Evolutionary conservation across 2,888 invertebrate species (phyloP).

Genomic region (Acrobasis suavella): DNA sequence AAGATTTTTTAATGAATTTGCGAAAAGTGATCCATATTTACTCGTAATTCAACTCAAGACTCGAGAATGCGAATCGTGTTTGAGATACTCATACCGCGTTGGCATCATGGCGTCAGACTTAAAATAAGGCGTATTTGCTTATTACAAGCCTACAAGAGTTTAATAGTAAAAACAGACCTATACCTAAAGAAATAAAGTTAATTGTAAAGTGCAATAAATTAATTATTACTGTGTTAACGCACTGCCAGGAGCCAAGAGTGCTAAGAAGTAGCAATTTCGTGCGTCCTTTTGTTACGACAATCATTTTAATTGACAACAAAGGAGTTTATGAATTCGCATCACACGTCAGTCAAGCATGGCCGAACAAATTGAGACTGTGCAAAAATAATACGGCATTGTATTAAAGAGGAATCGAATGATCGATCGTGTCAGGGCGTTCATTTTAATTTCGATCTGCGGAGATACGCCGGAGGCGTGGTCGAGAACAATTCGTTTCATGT

Average conservation of each 20-base stretch:
- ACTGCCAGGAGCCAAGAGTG: neutral
- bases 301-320: constrained; percentile 48
- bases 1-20: too few species aligned
- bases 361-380: constrained; percentile 75
- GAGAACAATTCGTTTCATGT: constrained; percentile 79
- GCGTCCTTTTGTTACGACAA: constrained; percentile 39
- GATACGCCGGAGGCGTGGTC: constrained; percentile 77
- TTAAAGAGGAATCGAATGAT: constrained; percentile 78
- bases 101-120: constrained; percentile 7
- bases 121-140: constrained; percentile 8
- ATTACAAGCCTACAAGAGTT: constrained; percentile 2
- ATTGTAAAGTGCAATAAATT: constrained; percentile 3
- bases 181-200: neutral
- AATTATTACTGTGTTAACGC: constrained; percentile 10
- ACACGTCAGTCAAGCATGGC: constrained; percentile 61
- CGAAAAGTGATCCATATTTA: neutral
- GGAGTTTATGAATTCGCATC: constrained; percentile 56
- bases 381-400: constrained; percentile 75
- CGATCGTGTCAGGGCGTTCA: constrained; percentile 77
- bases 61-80: neutral
- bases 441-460: constrained; percentile 79
- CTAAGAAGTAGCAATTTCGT: constrained; percentile 12
- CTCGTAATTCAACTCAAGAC: neutral
- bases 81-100: neutral
- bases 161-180: neutral